Base-by-base conservation (phyloP, 1,140 invertebrate species). In the Rhopalosiphum padi region DNA sequence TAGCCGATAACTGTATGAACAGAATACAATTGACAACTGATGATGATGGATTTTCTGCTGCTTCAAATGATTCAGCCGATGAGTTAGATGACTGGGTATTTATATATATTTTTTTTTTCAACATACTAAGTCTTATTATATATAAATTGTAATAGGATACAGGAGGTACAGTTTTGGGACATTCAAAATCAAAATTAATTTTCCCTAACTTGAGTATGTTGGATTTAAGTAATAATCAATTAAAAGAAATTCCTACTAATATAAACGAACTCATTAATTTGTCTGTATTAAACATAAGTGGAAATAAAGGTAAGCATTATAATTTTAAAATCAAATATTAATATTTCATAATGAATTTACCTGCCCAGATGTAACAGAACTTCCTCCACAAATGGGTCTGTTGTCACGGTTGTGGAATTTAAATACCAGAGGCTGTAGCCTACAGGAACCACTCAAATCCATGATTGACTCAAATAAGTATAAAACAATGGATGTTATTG, bases 401-500 rank as follows among this genome's bases (percentile, higher is more conserved):
- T 95, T 99, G 3, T 98, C 97, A 2, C 97, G 98, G 23, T 95
- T 99, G 25, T 99, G 99, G 99, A 99, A 99, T 95, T 95, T 99
- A 25, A 99, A 99, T 95, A 98, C 99, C 18, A 96, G 97, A 93
- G 98, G 98, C 1, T 99, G 99, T 95, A 97, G 97, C 90, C 96
- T 98, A 55, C 98, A 97, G 95, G 99, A 98, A 95, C 99, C 98
- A 7, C 95, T 99, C 22, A 97, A 98, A 94, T 97, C 98, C 0
- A 98, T 99, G 97, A 98, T 99, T 60, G 97, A 98, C 46, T 97
- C 97, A 89, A 98, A 98, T 94, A 98, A 98, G 93, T 98, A 98
- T 95, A 99, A 99, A 96, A 99, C 98, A 11, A 98, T 98, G 96
- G 99, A 99, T 95, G 98, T 99, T 68, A 97, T 99, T 60, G 98